Percentiles rank a stretch among this genome's conserved stretches.
These are phyloP conservation scores for Chloroclysta siterata DNA, from an alignment of 2,888 invertebrate species.

Conservation along the genomic window DNA sequence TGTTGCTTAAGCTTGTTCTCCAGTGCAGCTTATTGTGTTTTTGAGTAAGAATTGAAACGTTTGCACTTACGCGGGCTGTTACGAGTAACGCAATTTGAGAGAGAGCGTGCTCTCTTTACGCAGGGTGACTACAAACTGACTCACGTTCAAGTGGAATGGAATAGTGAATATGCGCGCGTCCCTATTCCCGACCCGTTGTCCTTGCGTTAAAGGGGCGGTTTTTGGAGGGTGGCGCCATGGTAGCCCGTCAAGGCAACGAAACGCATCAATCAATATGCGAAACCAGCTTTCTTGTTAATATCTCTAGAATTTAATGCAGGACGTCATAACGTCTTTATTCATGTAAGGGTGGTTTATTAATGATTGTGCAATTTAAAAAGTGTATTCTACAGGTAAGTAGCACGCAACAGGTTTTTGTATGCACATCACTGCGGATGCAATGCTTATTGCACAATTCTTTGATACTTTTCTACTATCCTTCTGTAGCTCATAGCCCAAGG, in stretches of 20 bases:
- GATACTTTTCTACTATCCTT: neutral
- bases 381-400: conserved; percentile 51
- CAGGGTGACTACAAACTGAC: conserved; percentile 71
- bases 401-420: conserved; percentile 67
- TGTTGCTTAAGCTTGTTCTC: conserved; percentile 71
- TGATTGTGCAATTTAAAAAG: conserved; percentile 43
- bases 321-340: conserved; percentile 20
- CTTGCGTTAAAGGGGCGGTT: conserved; percentile 80
- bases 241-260: conserved; percentile 72
- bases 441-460: conserved; percentile 55
- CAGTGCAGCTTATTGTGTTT: conserved; percentile 60
- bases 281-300: conserved; percentile 71
- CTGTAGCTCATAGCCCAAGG: too few species aligned
- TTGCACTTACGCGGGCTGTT: conserved; percentile 62
- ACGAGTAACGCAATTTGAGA: conserved; percentile 40
- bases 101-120: conserved; percentile 65
- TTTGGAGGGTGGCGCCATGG: conserved; percentile 77
- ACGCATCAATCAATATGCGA: conserved; percentile 83
- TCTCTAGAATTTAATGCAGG: conserved; percentile 42
- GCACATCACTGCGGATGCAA: conserved; percentile 62
- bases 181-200: conserved; percentile 75
- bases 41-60: conserved; percentile 51
- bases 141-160: conserved; percentile 50
- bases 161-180: conserved; percentile 79
- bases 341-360: conserved; percentile 23